Percentiles rank a stretch among this genome's conserved stretches.
phyloP scores from a whole-genome alignment of 1,140 invertebrate species.

The Sitobion miscanthi region DNA sequence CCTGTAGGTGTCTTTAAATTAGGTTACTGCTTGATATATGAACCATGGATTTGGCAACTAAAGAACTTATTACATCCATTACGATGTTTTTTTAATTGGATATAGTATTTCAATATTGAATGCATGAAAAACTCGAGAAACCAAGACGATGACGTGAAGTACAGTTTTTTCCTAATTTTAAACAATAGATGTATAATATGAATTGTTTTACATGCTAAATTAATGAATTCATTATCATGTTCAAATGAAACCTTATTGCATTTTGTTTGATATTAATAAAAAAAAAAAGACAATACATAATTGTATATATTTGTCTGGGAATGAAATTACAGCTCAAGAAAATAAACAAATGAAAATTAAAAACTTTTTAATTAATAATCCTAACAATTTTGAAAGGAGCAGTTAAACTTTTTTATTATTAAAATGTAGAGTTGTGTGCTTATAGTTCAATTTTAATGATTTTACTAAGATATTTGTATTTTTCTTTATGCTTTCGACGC shows the following conservation, averaged over 20 bases:
- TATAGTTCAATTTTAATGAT: neutral
- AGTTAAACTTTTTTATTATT: neutral
- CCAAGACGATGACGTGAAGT: neutral
- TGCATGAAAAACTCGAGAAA: neutral
- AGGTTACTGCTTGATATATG: neutral
- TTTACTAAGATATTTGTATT: neutral
- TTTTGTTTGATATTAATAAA: neutral
- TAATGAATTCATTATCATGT: neutral
- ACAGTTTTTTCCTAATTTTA: neutral
- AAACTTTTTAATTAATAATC: slow-evolving; percentile 20
- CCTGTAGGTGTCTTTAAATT: neutral
- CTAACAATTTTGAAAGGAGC: neutral
- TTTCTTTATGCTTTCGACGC: neutral
- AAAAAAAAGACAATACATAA: neutral
- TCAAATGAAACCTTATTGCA: neutral
- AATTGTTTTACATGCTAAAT: neutral
- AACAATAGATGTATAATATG: neutral
- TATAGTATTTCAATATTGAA: neutral
- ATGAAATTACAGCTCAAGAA: neutral
- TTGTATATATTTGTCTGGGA: neutral
- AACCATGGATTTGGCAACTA: neutral
- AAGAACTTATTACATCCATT: neutral
- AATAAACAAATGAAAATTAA: slow-evolving; percentile 3
- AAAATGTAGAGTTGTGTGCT: neutral
- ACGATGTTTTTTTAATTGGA: neutral